Conservation (phyloP, 2,113 vertebrate species). For the Petromus typicus region DNA sequence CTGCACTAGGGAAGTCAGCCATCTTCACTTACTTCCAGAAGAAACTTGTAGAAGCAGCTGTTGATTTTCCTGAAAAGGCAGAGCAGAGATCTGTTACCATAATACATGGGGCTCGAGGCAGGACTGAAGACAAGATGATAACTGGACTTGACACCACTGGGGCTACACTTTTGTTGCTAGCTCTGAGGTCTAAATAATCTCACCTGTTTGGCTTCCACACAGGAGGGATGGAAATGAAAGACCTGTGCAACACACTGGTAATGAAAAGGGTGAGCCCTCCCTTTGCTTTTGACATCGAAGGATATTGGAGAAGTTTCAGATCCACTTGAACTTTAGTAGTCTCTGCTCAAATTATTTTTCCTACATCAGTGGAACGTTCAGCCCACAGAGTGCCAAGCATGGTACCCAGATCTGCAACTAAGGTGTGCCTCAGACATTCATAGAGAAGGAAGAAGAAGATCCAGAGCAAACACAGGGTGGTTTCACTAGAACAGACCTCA, state of each 20-base stretch:
- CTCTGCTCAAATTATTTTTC: not conserved
- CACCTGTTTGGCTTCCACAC: not conserved
- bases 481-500: not conserved
- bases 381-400: not conserved
- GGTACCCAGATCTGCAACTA: not conserved
- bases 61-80: not conserved
- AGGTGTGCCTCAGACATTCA: not conserved
- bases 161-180: not conserved
- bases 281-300: conserved; percentile 37
- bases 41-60: not conserved
- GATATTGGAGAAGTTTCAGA: not conserved
- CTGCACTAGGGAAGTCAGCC: not conserved
- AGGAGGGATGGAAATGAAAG: not conserved
- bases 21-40: not conserved
- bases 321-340: not conserved
- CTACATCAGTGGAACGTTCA: not conserved
- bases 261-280: not conserved
- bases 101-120: not conserved
- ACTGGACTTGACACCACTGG: not conserved
- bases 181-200: not conserved
- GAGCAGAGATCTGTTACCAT: not conserved
- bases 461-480: not conserved
- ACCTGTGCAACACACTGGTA: not conserved
- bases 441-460: not conserved
- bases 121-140: not conserved